Percentiles rank a stretch among this genome's conserved stretches.
Conservation (phyloP, 2,797 vertebrate genomes). For the Eupleurogrammus muticus region DNA sequence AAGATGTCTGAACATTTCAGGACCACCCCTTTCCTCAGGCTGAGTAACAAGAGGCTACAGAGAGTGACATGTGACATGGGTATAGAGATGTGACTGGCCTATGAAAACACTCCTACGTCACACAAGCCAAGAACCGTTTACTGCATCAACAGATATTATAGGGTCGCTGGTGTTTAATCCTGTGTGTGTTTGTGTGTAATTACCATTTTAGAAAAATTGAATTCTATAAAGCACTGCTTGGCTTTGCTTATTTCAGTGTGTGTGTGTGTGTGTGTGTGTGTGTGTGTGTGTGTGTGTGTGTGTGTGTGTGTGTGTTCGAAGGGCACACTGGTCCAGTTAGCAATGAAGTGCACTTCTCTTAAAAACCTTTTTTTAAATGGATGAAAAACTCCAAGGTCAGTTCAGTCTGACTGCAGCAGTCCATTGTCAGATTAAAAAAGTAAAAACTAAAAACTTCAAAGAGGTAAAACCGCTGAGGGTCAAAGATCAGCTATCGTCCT, state of each 20-base stretch:
- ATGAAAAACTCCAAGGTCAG: conserved; percentile 38
- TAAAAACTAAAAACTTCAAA: conserved; percentile 15
- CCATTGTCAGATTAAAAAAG: conserved; percentile 31
- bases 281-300: conserved; percentile 18
- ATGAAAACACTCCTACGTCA: conserved; percentile 11
- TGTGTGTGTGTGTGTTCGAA: conserved; percentile 22
- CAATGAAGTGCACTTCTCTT: conserved; percentile 69
- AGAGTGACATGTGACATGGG: conserved; percentile 22
- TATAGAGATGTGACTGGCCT: conserved; percentile 23
- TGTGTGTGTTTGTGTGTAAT: conserved; percentile 6
- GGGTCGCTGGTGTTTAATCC: conserved; percentile 63
- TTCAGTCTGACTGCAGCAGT: conserved; percentile 26
- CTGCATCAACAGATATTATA: conserved; percentile 24
- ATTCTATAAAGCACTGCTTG: conserved; percentile 66
- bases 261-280: conserved; percentile 59
- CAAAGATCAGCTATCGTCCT: conserved; percentile 29
- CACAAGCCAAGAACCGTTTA: neutral
- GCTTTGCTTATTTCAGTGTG: conserved; percentile 48
- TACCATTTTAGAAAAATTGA: conserved; percentile 1
- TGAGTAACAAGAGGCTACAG: conserved; percentile 3
- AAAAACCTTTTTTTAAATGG: conserved; percentile 45
- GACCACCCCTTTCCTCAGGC: neutral
- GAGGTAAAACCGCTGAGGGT: conserved; percentile 38
- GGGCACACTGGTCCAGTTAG: conserved; percentile 46
- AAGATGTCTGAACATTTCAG: neutral